Conservation (phyloP, 1,140 invertebrate species). For the Oryzaephilus surinamensis region DNA sequence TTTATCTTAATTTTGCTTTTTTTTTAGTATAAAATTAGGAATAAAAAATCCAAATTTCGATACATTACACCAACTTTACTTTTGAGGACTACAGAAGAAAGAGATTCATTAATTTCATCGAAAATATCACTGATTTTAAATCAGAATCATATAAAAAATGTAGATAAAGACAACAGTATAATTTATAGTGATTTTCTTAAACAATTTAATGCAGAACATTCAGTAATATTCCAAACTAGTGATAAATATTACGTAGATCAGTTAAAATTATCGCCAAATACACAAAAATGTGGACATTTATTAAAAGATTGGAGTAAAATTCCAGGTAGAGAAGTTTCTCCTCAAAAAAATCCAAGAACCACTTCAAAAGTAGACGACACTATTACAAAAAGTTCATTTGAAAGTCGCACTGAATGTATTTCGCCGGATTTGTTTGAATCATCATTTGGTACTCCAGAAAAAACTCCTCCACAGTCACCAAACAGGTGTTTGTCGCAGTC, state of each 20-base stretch:
- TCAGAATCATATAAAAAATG: conserved; percentile 10
- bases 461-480: too few relatives aligned
- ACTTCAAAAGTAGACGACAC: background rate
- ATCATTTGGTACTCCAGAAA: conserved; percentile 6
- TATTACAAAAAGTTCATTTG: background rate
- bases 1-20: too few relatives aligned
- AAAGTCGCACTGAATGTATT: conserved; percentile 23
- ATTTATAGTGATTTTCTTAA: conserved; percentile 1
- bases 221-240: conserved; percentile 1
- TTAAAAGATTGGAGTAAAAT: conserved; percentile 31
- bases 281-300: conserved; percentile 19
- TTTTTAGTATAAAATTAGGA: conserved; percentile 14
- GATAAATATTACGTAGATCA: conserved; percentile 14
- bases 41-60: conserved; percentile 27
- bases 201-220: background rate
- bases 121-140: conserved; percentile 26
- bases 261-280: conserved; percentile 14
- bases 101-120: conserved; percentile 19
- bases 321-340: conserved; percentile 25
- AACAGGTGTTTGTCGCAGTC: too few relatives aligned
- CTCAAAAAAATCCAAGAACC: conserved; percentile 1
- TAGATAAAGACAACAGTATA: background rate
- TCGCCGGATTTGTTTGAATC: conserved; percentile 45
- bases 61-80: conserved; percentile 26
- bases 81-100: conserved; percentile 22